Evolutionary conservation across 2,113 vertebrate genomes (phyloP), one percentile per base, ranked within the genome.

Genomic region (Syngnathoides biaculeatus): DNA sequence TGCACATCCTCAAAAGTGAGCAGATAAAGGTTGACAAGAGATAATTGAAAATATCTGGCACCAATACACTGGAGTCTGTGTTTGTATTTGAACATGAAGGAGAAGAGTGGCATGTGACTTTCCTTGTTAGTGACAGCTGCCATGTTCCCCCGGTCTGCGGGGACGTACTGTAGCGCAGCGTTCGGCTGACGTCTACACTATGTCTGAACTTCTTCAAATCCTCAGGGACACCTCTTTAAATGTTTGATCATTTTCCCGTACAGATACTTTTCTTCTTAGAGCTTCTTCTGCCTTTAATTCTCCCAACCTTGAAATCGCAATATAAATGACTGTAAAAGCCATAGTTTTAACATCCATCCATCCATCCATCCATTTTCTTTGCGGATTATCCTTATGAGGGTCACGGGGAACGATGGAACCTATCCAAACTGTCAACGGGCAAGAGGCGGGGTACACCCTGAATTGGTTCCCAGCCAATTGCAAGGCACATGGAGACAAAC

Each of bases 41-140:
- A 84, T 88, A 90, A 91, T 89, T 90, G 85, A 89, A 88, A 89
- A 85, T 88, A 90, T 85, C 82, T 89, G 80, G 68, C 77, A 71
- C 74, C 87, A 85, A 83, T 89, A 83, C 83, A 76, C 72, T 60
- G 58, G 80, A 80, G 79, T 77, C 73, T 78, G 78, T 87, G 84
- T 88, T 88, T 87, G 83, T 82, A 82, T 89, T 88, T 87, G 80
- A 87, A 91, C 83, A 89, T 85, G 77, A 88, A 88, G 82, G 85
- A 56, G 84, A 24, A 82, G 80, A 87, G 70, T 81, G 80, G 78
- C 85, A 84, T 86, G 72, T 84, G 85, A 89, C 86, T 87, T 74
- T 86, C 72, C 80, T 87, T 86, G 86, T 92, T 91, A 89, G 86
- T 90, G 89, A 91, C 90, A 91, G 89, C 87, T 90, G 87, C 84